phyloP scores from a whole-genome alignment of 2,797 vertebrate genomes.

The Poecilia gillii region DNA sequence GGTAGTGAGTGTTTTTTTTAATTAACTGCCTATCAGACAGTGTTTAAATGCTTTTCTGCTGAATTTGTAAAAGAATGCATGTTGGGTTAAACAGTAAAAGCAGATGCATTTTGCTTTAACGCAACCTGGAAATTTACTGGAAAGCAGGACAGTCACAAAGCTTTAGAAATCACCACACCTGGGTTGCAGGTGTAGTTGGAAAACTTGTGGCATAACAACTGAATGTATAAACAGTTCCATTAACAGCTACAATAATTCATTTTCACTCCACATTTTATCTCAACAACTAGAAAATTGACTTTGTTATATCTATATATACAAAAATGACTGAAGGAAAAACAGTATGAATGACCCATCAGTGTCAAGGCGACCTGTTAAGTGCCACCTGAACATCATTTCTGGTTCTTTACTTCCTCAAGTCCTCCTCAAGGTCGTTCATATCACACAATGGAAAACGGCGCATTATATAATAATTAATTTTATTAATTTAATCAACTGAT shows the following conservation, averaged over 20 bases:
- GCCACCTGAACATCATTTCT: no score
- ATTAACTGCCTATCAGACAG: not conserved
- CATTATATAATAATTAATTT: no score
- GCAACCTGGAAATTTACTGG: not conserved
- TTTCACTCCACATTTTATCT: not conserved
- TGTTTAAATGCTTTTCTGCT: not conserved
- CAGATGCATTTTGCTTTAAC: not conserved
- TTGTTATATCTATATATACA: not conserved
- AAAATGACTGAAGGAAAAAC: not conserved
- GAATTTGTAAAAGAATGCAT: not conserved
- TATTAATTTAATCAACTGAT: no score
- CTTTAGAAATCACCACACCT: not conserved
- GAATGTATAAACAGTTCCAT: not conserved
- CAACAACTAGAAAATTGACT: not conserved
- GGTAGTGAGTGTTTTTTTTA: not conserved
- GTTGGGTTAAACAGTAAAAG: not conserved
- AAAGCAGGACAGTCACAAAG: not conserved
- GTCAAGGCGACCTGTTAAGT: no score
- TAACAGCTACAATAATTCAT: not conserved
- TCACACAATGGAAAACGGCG: no score
- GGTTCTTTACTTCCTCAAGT: no score
- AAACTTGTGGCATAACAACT: not conserved
- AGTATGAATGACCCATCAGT: no score
- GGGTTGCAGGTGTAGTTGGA: not conserved
- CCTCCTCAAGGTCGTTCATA: no score